Evolutionary conservation across 2,113 vertebrate species (phyloP).

Genomic region (Salvelinus sp.): DNA sequence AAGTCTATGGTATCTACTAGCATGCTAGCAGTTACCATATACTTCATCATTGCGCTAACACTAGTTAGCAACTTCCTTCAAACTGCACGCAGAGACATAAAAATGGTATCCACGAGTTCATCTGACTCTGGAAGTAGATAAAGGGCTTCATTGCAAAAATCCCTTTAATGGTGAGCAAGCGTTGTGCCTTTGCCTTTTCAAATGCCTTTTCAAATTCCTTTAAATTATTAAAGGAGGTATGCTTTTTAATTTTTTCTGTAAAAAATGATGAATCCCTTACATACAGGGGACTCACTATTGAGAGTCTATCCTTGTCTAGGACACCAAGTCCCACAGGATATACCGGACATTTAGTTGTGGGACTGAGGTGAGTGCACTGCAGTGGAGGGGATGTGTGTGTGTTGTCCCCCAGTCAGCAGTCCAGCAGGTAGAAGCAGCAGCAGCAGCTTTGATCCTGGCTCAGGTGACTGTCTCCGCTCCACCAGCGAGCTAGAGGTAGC

Average conservation of each 20-base stretch:
- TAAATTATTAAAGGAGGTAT: background rate
- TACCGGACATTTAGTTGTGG: slow-evolving; percentile 31
- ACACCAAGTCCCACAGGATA: slow-evolving; percentile 31
- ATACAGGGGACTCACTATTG: background rate
- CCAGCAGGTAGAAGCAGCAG: slow-evolving; percentile 73
- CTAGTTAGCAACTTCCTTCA: no score
- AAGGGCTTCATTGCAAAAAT: no score
- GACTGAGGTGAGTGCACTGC: background rate
- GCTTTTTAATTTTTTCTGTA: background rate
- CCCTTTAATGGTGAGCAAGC: no score
- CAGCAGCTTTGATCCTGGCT: slow-evolving; percentile 85
- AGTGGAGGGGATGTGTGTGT: slow-evolving; percentile 6
- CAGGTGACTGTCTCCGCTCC: slow-evolving; percentile 83
- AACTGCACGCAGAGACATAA: no score
- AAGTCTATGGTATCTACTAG: no score
- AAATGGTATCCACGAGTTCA: no score
- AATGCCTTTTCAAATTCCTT: background rate
- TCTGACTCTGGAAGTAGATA: no score
- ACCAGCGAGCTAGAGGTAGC: slow-evolving; percentile 73
- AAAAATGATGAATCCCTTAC: background rate
- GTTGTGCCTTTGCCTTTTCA: no score
- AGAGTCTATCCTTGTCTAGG: background rate
- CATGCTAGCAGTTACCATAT: no score
- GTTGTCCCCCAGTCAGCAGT: slow-evolving; percentile 37
- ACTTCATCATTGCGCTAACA: no score